Percentiles rank a stretch among this genome's conserved stretches.
These are phyloP conservation scores for Ophion ventricosus DNA, from an alignment of 2,888 invertebrate species.

Conservation along the genomic window DNA sequence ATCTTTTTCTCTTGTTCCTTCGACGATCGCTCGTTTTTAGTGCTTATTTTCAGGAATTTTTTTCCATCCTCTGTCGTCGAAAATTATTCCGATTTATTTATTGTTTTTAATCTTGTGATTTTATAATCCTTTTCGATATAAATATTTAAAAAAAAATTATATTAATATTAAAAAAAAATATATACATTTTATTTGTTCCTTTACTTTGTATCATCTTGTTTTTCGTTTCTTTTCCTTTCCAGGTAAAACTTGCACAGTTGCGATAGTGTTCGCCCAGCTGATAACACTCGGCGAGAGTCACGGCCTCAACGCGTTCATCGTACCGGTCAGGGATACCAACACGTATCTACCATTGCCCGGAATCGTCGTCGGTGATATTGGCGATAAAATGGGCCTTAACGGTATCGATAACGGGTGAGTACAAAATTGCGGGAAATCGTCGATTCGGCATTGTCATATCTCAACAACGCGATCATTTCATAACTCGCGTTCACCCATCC, in stretches of 20 bases:
- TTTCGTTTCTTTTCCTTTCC: slow-evolving; percentile 64
- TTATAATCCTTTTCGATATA: too few relatives aligned
- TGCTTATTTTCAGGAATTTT: too few relatives aligned
- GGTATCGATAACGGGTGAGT: slow-evolving; percentile 95
- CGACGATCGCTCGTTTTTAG: not conserved
- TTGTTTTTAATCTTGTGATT: too few relatives aligned
- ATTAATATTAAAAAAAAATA: not conserved
- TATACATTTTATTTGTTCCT: too few relatives aligned
- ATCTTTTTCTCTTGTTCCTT: not conserved
- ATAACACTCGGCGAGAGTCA: slow-evolving; percentile 91
- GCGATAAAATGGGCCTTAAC: slow-evolving; percentile 95
- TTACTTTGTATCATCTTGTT: not conserved
- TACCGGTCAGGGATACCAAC: slow-evolving; percentile 92
- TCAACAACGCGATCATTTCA: too few relatives aligned
- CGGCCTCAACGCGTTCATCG: slow-evolving; percentile 95
- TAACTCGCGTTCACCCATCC: not conserved
- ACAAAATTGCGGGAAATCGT: not conserved
- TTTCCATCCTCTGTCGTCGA: too few relatives aligned
- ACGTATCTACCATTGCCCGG: slow-evolving; percentile 92
- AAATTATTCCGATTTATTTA: not conserved
- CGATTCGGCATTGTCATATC: too few relatives aligned
- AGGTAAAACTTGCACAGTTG: slow-evolving; percentile 93
- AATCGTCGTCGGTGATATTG: slow-evolving; percentile 95
- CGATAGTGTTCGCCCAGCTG: slow-evolving; percentile 95
- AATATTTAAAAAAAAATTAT: too few relatives aligned